Percentiles rank a stretch among this genome's conserved stretches.
These are phyloP conservation scores for Hipparchia semele DNA, from an alignment of 2,888 invertebrate genomes.

Conservation along the genomic window DNA sequence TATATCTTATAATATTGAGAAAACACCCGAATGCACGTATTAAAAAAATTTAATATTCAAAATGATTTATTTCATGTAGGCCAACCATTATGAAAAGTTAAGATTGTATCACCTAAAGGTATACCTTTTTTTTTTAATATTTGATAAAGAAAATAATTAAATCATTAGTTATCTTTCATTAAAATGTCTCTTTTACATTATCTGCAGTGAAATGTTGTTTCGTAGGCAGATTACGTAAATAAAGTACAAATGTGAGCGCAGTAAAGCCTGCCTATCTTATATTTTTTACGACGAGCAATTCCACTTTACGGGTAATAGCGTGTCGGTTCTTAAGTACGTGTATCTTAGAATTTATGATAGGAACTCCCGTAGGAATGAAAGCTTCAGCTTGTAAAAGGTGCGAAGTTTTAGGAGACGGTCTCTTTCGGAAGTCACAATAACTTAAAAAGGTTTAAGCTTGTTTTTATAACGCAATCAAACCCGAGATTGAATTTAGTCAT, in stretches of 20 bases:
- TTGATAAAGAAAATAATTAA: too few species aligned
- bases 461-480: background rate
- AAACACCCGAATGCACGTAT: too few species aligned
- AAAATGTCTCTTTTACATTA: slow-evolving; percentile 13
- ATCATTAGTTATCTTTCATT: slow-evolving; percentile 13
- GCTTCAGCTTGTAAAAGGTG: background rate
- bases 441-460: background rate
- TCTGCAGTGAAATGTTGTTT: slow-evolving; percentile 23
- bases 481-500: background rate
- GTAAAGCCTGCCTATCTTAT: slow-evolving; percentile 46
- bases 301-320: slow-evolving; percentile 50
- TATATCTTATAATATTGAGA: too few species aligned
- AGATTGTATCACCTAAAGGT: too few species aligned
- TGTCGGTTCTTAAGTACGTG: slow-evolving; percentile 30
- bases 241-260: slow-evolving; percentile 40
- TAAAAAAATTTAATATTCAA: too few species aligned
- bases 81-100: too few species aligned
- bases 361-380: slow-evolving; percentile 8
- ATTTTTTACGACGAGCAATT: slow-evolving; percentile 57
- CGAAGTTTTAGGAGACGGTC: background rate
- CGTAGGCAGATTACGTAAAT: slow-evolving; percentile 35
- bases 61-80: too few species aligned
- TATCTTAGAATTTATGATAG: slow-evolving; percentile 20
- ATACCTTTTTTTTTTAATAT: too few species aligned
- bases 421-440: background rate